Percentiles rank a stretch among this genome's conserved stretches.
Conservation (phyloP, 1,140 invertebrate species). For the Ephestia elutella region DNA sequence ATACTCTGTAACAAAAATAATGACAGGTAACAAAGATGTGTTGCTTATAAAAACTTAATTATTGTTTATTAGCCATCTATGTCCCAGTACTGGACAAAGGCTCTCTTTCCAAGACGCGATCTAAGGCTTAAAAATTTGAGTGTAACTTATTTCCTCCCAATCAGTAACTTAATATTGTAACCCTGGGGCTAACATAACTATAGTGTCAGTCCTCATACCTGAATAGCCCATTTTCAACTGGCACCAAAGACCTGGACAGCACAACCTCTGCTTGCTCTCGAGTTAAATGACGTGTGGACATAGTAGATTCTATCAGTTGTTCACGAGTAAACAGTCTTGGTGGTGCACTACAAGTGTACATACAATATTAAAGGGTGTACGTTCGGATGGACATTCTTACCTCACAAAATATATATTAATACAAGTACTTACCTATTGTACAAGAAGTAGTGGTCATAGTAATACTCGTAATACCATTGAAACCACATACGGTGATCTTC, state of each 20-base stretch:
- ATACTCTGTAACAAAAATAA: neutral
- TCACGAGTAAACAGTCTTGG: neutral
- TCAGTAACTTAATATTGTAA: too few species aligned
- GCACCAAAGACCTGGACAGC: neutral
- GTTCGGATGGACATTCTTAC: too few species aligned
- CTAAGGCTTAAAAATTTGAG: too few species aligned
- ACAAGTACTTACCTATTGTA: neutral
- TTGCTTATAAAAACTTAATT: too few species aligned
- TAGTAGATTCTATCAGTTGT: neutral
- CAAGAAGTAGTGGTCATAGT: slow-evolving; percentile 4
- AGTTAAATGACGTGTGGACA: neutral
- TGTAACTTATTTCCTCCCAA: too few species aligned
- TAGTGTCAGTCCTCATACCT: neutral
- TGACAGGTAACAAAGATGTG: neutral
- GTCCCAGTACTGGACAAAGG: too few species aligned
- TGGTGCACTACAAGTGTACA: neutral
- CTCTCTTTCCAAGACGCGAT: too few species aligned
- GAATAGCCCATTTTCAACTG: neutral
- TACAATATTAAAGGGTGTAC: too few species aligned
- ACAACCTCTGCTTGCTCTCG: neutral
- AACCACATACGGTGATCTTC: neutral
- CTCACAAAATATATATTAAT: too few species aligned
- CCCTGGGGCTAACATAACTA: too few species aligned
- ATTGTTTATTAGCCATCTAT: too few species aligned
- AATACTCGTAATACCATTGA: neutral